Evolutionary conservation across 2,888 invertebrate genomes (phyloP).

Genomic region (Bellardia pandia): DNA sequence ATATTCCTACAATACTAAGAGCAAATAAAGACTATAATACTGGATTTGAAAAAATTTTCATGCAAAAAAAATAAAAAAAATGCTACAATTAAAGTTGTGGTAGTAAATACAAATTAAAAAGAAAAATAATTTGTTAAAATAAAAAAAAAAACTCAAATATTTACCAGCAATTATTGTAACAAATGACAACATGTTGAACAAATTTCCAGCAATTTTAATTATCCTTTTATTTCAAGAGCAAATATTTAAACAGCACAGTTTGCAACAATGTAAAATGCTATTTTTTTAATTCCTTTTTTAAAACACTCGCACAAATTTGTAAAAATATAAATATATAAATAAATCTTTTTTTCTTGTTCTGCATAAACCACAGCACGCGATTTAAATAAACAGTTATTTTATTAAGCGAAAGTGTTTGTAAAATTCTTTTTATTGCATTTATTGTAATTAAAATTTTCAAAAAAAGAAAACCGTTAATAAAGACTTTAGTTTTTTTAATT

Average conservation of each 20-base stretch:
- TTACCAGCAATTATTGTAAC: slow-evolving; percentile 62
- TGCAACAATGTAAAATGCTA: neutral
- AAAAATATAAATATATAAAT: neutral
- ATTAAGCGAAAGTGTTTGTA: neutral
- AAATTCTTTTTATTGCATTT: neutral
- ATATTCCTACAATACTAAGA: too few relatives aligned
- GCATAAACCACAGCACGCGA: slow-evolving; percentile 64
- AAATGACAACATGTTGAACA: slow-evolving; percentile 63
- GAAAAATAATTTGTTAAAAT: neutral
- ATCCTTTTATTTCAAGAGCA: slow-evolving; percentile 12
- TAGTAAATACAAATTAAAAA: neutral
- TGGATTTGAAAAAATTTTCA: too few relatives aligned
- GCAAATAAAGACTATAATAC: too few relatives aligned
- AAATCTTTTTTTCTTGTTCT: neutral
- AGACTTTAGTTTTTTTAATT: slow-evolving; percentile 18
- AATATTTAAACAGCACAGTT: slow-evolving; percentile 29
- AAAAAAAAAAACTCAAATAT: slow-evolving; percentile 21
- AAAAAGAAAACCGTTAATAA: slow-evolving; percentile 43
- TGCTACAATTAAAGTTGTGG: neutral
- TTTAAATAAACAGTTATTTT: slow-evolving; percentile 22
- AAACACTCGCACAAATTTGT: slow-evolving; percentile 37
- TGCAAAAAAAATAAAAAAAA: too few relatives aligned
- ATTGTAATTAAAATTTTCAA: neutral
- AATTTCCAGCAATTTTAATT: neutral
- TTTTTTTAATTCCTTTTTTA: slow-evolving; percentile 17